phyloP scores from a whole-genome alignment of 2,797 vertebrate species.

The Mareca strepera region DNA sequence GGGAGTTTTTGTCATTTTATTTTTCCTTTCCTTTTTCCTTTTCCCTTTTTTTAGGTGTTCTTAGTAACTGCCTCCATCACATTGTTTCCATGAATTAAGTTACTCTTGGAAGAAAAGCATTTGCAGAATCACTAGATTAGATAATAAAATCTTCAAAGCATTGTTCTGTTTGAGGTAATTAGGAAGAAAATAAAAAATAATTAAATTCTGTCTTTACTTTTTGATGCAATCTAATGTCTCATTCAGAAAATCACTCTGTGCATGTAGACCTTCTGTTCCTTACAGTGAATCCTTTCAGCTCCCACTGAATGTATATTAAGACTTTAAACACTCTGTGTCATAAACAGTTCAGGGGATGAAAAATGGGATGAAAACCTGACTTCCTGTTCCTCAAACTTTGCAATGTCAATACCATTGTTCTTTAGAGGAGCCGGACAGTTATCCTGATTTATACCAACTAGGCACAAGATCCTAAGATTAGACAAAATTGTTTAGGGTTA shows the following conservation, averaged over 20 bases:
- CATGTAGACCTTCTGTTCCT: background rate
- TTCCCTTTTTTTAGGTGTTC: background rate
- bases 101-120: conserved; percentile 2
- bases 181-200: background rate
- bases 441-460: background rate
- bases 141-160: background rate
- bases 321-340: background rate
- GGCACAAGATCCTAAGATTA: background rate
- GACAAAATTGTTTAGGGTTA: background rate
- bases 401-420: background rate
- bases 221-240: background rate
- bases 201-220: conserved; percentile 2
- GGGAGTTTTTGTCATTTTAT: accelerated
- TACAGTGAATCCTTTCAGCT: background rate
- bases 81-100: background rate
- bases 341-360: background rate
- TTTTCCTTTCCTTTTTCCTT: too few species aligned
- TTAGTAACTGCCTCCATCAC: background rate
- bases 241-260: background rate
- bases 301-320: background rate
- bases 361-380: background rate
- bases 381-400: background rate
- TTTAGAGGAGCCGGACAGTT: background rate
- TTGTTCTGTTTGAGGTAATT: background rate
- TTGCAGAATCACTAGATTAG: background rate